Percentiles rank a stretch among this genome's conserved stretches.
phyloP scores from a whole-genome alignment of 1,140 invertebrate genomes.

The Caenorhabditis brenneri region DNA sequence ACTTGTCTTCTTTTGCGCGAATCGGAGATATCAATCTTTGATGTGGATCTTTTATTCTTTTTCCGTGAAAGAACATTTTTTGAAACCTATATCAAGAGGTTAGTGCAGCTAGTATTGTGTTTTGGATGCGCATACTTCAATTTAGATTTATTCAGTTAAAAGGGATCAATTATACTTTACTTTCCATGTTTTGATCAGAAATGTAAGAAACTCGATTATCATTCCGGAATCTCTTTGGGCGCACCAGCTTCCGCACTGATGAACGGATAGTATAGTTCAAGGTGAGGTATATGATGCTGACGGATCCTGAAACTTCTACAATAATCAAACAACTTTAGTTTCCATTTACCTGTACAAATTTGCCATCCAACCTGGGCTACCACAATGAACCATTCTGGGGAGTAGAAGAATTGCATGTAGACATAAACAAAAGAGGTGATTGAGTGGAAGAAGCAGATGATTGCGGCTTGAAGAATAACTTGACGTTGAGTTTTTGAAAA shows the following conservation, averaged over 20 bases:
- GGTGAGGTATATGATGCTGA: not conserved
- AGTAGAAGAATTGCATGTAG: not conserved
- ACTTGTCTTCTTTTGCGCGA: too few relatives aligned
- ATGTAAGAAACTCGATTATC: not conserved
- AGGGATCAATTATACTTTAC: not conserved
- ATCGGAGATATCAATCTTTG: too few relatives aligned
- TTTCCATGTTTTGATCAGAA: not conserved
- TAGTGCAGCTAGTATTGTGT: too few relatives aligned
- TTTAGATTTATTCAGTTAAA: too few relatives aligned
- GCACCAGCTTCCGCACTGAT: not conserved
- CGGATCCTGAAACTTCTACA: not conserved
- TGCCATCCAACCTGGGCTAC: not conserved
- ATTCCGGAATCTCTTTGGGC: not conserved
- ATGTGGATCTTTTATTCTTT: too few relatives aligned
- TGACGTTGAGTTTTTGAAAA: not conserved
- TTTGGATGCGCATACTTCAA: too few relatives aligned
- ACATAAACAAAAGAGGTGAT: not conserved
- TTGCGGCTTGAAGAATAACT: not conserved
- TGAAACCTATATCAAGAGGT: too few relatives aligned
- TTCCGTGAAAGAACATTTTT: too few relatives aligned
- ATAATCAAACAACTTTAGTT: not conserved
- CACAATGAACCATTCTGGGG: not conserved
- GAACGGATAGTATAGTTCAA: not conserved
- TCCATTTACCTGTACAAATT: not conserved
- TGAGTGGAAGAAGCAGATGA: not conserved